Base-by-base conservation (phyloP, 2,888 invertebrate genomes). In the Craniophora ligustri region DNA sequence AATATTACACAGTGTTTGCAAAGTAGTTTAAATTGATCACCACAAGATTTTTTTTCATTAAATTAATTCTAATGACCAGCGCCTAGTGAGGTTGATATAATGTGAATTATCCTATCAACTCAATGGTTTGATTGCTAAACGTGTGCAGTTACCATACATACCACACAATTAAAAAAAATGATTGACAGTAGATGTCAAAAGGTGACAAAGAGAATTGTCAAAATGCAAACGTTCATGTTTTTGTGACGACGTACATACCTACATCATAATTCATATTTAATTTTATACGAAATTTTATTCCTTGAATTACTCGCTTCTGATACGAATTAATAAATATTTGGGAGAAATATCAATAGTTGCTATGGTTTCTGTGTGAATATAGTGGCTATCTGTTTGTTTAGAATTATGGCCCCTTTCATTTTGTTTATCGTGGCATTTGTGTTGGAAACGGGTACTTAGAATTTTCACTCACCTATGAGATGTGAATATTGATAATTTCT, bases 341-440 rank as follows among this genome's bases (percentile, higher is more conserved):
- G 23, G 5, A 26, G 18, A 40, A 31, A 45, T 32, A 35, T 35
- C 14, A 30, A 38, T 7, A 15, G 11, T 46, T 61, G 71, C 55
- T 54, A 71, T 71, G 70, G 42, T 55, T 15, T 60, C 48, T 35
- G 36, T 55, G 53, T 41, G 42, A 56, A 34, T 46, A 31, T 53
- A 32, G 63, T 53, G 40, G 14, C 28, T 31, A 34, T 62, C 59
- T 57, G 44, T 61, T 61, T 56, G 42, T 44, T 62, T 58, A 76
- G 73, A 56, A 89, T 89, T 65, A 89, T 89, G 89, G 78, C 80
- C 66, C 75, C 76, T 64, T 72, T 79, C 64, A 67, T 82, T 68
- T 67, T 82, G 69, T 77, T 83, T 72, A 81, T 78, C 76, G 79
- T 84, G 69, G 77, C 78, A 77, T 81, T 85, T 69, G 66, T 83